A percentile compares a stretch with the other conserved stretches of the same genome.
phyloP scores from a whole-genome alignment of 1,140 invertebrate species.

The Euwallacea similis region DNA sequence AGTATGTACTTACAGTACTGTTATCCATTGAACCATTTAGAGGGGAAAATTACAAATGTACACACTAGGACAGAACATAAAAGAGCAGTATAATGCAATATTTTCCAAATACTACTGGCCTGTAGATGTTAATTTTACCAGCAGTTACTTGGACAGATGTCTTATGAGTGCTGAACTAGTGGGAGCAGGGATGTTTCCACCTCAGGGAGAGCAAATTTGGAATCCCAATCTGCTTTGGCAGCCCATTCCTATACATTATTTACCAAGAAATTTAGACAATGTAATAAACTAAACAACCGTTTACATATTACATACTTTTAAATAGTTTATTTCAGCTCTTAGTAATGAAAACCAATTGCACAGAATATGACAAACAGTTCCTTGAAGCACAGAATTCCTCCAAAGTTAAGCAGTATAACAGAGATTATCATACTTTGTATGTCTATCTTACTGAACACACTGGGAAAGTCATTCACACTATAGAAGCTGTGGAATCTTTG shows the following conservation, averaged over 20 bases:
- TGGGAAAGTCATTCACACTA: constrained; percentile 65
- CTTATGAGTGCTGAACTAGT: constrained; percentile 83
- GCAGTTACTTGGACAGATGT: constrained; percentile 80
- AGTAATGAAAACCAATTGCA: constrained; percentile 65
- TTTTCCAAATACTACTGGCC: constrained; percentile 65
- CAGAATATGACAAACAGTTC: constrained; percentile 62
- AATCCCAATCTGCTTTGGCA: constrained; percentile 77
- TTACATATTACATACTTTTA: neutral
- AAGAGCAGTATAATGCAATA: constrained; percentile 68
- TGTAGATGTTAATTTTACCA: constrained; percentile 69
- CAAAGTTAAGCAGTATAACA: constrained; percentile 59
- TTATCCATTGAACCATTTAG: constrained; percentile 54
- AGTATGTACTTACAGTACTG: neutral
- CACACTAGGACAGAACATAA: constrained; percentile 73
- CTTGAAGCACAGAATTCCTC: constrained; percentile 59
- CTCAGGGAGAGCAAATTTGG: constrained; percentile 70
- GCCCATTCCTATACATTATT: constrained; percentile 82
- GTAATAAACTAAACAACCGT: constrained; percentile 29
- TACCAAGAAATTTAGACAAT: constrained; percentile 56
- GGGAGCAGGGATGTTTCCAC: constrained; percentile 81
- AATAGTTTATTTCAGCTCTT: constrained; percentile 56
- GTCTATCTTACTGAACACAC: constrained; percentile 65
- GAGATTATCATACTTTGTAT: constrained; percentile 64
- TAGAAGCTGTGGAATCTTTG: constrained; percentile 70
- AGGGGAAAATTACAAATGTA: constrained; percentile 77